Conservation (phyloP, 2,888 invertebrate genomes). For the Drosophila mimica region DNA sequence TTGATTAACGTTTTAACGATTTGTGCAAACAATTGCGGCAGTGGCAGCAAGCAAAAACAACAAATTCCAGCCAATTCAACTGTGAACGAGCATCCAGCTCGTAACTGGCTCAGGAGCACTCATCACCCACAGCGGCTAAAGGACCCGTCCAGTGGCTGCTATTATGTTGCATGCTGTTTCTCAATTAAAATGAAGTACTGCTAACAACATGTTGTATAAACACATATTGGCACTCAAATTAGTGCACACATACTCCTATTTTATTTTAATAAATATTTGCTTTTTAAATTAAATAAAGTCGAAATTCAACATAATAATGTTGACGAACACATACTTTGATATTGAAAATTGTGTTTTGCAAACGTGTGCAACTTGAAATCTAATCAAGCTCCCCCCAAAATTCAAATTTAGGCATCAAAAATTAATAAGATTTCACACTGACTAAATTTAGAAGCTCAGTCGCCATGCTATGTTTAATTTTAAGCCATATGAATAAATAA, state of each 20-base stretch:
- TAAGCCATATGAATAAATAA: background rate
- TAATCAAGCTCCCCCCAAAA: background rate
- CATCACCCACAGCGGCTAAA: slow-evolving; percentile 2
- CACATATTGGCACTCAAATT: slow-evolving; percentile 26
- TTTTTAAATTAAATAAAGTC: background rate
- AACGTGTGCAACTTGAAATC: background rate
- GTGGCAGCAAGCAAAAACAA: slow-evolving; percentile 53
- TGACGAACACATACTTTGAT: background rate
- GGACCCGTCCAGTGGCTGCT: slow-evolving; percentile 3
- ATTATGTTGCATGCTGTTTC: slow-evolving; percentile 48
- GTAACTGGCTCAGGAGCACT: slow-evolving; percentile 18
- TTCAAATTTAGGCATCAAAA: background rate
- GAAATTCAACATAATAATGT: background rate
- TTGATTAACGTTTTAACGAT: slow-evolving; percentile 80
- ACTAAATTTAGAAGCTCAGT: background rate
- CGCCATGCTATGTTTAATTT: background rate
- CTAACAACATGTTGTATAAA: slow-evolving; percentile 25
- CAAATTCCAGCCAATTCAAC: slow-evolving; percentile 32
- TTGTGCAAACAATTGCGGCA: slow-evolving; percentile 77
- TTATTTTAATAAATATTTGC: background rate
- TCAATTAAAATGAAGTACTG: slow-evolving; percentile 53
- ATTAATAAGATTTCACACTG: background rate
- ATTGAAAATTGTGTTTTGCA: background rate
- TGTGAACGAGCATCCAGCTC: slow-evolving; percentile 19
- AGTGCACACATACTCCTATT: background rate